Percentiles rank a stretch among this genome's conserved stretches.
These are phyloP conservation scores for Lagopus muta DNA, from an alignment of 2,113 vertebrate species.

Conservation along the genomic window DNA sequence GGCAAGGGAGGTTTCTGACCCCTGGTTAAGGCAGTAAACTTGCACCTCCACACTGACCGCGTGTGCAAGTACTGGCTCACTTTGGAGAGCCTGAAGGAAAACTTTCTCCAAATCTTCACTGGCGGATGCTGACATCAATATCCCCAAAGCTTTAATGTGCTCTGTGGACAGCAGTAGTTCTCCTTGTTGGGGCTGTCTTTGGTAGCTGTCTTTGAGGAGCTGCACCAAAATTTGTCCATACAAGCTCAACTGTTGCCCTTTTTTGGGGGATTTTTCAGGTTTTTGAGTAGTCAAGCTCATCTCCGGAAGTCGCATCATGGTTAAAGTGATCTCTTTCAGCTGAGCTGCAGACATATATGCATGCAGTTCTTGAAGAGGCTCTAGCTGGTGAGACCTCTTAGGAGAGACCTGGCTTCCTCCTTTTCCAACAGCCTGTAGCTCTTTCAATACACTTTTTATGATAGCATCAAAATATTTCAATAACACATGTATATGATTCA, in stretches of 20 bases:
- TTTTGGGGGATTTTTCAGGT: not conserved
- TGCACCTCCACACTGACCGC: slow-evolving; percentile 78
- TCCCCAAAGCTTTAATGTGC: slow-evolving; percentile 81
- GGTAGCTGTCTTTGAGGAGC: slow-evolving; percentile 78
- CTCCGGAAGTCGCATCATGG: slow-evolving; percentile 84
- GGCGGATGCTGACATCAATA: slow-evolving; percentile 79
- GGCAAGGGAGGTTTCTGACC: slow-evolving; percentile 47
- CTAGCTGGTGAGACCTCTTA: slow-evolving; percentile 75
- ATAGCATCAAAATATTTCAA: slow-evolving; percentile 77
- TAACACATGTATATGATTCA: slow-evolving; percentile 68
- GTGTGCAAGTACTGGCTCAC: slow-evolving; percentile 76
- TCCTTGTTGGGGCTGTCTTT: slow-evolving; percentile 25
- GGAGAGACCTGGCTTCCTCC: not conserved
- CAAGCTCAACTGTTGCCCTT: slow-evolving; percentile 73
- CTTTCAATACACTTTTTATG: slow-evolving; percentile 77
- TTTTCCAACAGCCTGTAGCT: slow-evolving; percentile 63
- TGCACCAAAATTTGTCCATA: slow-evolving; percentile 83
- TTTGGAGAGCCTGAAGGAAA: slow-evolving; percentile 79
- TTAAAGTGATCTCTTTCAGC: slow-evolving; percentile 81
- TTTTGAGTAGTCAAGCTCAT: slow-evolving; percentile 66
- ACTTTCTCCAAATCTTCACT: slow-evolving; percentile 80
- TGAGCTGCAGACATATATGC: slow-evolving; percentile 76
- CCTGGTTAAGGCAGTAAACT: slow-evolving; percentile 80
- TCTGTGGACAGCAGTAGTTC: slow-evolving; percentile 75
- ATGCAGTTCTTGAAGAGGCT: slow-evolving; percentile 84